Conservation (phyloP, 2,113 vertebrate genomes). For the Megalops atlanticus region DNA sequence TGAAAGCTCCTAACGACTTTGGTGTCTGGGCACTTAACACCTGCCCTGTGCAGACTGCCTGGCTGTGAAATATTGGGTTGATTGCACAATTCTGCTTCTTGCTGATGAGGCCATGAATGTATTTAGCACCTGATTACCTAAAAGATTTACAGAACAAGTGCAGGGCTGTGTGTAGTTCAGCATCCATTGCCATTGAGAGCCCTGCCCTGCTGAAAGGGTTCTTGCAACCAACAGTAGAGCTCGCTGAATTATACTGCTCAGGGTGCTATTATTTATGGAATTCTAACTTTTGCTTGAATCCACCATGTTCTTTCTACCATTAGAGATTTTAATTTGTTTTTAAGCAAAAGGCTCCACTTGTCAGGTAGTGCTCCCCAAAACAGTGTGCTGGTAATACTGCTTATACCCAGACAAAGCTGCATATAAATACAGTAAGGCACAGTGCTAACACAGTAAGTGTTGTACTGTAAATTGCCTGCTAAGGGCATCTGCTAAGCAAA, state of each 20-base stretch:
- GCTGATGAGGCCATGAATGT: background rate
- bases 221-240: background rate
- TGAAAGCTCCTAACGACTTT: background rate
- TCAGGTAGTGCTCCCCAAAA: too few species aligned
- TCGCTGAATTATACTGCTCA: background rate
- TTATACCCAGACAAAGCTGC: too few species aligned
- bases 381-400: too few species aligned
- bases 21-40: too few species aligned
- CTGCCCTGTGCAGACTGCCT: background rate
- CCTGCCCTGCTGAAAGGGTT: background rate
- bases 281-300: too few species aligned
- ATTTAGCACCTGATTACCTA: background rate
- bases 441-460: too few species aligned
- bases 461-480: too few species aligned
- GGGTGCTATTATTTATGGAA: too few species aligned
- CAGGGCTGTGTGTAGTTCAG: background rate
- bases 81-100: background rate
- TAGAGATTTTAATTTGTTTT: too few species aligned
- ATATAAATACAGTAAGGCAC: too few species aligned
- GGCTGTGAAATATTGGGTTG: background rate
- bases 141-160: background rate
- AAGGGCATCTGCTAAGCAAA: background rate
- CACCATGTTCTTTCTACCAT: too few species aligned
- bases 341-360: too few species aligned
- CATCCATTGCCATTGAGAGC: background rate